A percentile compares a stretch with the other conserved stretches of the same genome.
Conservation (phyloP, 2,888 invertebrate genomes). For the Cryptophagus acutangulus region DNA sequence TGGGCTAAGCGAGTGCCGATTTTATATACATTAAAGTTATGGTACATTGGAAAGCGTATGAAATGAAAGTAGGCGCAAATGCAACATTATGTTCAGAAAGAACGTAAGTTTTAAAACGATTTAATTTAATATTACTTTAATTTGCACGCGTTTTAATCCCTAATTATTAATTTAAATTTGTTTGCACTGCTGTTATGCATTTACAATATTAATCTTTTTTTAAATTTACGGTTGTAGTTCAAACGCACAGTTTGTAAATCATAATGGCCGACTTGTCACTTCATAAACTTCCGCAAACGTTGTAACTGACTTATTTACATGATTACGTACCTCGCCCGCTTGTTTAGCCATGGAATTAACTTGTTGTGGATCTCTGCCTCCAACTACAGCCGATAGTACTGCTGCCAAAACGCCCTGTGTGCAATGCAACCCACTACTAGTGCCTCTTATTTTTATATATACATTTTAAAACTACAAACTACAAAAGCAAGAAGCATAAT, state of each 20-base stretch:
- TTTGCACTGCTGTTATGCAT: background rate
- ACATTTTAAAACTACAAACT: conserved; percentile 5
- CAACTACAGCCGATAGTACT: conserved; percentile 85
- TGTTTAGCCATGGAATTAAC: conserved; percentile 92
- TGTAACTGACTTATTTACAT: conserved; percentile 2
- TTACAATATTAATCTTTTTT: background rate
- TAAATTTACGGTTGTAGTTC: no score
- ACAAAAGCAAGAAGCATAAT: conserved; percentile 3
- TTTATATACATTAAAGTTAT: no score
- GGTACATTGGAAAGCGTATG: no score
- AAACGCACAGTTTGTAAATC: no score
- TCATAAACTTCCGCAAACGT: background rate
- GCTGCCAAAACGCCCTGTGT: conserved; percentile 91
- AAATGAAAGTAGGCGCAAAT: no score
- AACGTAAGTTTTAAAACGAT: no score
- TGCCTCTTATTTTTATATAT: conserved; percentile 23
- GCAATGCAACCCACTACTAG: conserved; percentile 50
- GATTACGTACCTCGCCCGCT: conserved; percentile 83
- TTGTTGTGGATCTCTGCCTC: conserved; percentile 86
- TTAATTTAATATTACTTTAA: no score
- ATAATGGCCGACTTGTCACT: no score
- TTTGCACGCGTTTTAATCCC: no score
- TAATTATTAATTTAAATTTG: no score
- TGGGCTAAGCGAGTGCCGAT: no score
- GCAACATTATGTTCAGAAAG: no score